Conservation (phyloP, 2,797 vertebrate species). For the Erithacus rubecula region DNA sequence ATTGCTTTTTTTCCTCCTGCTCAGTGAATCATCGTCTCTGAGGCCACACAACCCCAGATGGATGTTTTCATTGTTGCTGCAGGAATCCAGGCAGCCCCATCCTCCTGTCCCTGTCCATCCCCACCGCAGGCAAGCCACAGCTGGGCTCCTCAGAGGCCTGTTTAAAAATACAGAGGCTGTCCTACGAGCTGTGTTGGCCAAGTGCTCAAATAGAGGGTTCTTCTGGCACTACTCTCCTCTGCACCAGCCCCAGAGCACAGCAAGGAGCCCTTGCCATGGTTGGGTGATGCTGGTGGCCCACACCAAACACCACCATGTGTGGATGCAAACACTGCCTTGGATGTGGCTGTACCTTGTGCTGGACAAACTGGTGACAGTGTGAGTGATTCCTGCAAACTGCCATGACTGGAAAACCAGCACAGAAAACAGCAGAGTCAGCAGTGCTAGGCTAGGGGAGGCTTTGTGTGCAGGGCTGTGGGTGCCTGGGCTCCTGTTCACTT, state of each 20-base stretch:
- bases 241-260: background rate
- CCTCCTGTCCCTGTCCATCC: background rate
- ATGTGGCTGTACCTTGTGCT: background rate
- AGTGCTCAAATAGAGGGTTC: background rate
- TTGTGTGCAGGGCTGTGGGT: background rate
- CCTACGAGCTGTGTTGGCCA: background rate
- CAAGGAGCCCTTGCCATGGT: background rate
- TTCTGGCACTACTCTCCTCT: fast-evolving
- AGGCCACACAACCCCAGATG: background rate
- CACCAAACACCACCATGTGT: fast-evolving
- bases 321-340: background rate
- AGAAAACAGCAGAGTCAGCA: background rate
- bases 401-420: background rate
- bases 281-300: background rate
- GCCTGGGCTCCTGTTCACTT: fast-evolving
- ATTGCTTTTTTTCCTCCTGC: background rate
- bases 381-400: background rate
- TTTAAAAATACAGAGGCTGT: background rate
- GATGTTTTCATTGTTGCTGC: background rate
- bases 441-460: background rate
- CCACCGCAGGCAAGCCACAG: fast-evolving
- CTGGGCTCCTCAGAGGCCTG: background rate
- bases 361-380: background rate
- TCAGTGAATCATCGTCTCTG: background rate
- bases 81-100: background rate